These are phyloP conservation scores for Conger conger DNA, from an alignment of 2,113 vertebrate species.

Conservation along the genomic window DNA sequence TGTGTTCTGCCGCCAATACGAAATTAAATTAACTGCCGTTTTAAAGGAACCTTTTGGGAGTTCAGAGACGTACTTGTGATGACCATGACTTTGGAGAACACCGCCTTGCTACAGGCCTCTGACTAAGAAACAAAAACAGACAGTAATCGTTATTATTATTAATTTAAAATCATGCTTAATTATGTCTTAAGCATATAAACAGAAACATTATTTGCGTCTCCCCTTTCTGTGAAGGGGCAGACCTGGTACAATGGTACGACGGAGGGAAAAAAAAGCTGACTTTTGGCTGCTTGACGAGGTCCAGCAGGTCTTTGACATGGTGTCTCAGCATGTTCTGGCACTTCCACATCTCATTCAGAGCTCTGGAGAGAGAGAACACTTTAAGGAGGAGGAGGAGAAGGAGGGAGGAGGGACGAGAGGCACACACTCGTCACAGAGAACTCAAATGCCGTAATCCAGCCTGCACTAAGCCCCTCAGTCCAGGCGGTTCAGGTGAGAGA, in stretches of 20 bases:
- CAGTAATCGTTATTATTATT: not conserved
- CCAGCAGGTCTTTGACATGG: constrained; percentile 94
- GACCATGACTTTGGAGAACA: constrained; percentile 98
- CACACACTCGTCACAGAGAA: too few species aligned
- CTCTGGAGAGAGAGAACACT: constrained; percentile 66
- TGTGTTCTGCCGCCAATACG: too few species aligned
- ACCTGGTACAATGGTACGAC: too few species aligned
- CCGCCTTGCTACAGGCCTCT: constrained; percentile 91
- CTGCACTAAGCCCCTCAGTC: too few species aligned
- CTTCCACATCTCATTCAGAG: constrained; percentile 99
- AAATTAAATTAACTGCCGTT: not conserved
- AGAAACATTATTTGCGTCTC: not conserved
- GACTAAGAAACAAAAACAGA: constrained; percentile 69
- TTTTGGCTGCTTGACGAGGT: constrained; percentile 94
- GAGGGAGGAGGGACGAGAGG: too few species aligned
- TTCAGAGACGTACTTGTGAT: constrained; percentile 89
- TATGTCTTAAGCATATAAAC: not conserved
- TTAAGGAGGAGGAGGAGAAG: too few species aligned
- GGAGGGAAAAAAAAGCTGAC: constrained; percentile 65
- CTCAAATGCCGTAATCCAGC: too few species aligned
- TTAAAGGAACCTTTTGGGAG: not conserved
- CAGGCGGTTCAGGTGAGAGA: too few species aligned
- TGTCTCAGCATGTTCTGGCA: constrained; percentile 94
- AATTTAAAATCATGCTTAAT: not conserved
- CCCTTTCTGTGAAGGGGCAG: not conserved